Conservation (phyloP, 2,113 vertebrate species). For the Prunella fulvescens region DNA sequence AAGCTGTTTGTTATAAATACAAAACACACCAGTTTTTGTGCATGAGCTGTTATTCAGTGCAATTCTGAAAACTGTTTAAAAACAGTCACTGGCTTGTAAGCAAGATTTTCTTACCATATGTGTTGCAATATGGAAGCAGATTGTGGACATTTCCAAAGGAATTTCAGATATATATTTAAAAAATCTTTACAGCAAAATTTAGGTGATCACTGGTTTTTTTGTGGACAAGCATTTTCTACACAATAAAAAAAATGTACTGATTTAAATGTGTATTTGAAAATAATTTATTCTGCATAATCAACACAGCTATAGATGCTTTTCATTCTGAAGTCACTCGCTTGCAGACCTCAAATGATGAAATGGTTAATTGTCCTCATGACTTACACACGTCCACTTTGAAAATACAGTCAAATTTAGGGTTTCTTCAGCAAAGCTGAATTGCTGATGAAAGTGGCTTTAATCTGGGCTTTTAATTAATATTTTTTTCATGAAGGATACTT, state of each 20-base stretch:
- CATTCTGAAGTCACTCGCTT: background rate
- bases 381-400: background rate
- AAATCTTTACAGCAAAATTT: background rate
- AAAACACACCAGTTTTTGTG: background rate
- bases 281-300: background rate
- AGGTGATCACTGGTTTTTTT: background rate
- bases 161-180: background rate
- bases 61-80: slow-evolving; percentile 28
- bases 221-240: background rate
- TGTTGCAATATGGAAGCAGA: slow-evolving; percentile 25
- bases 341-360: background rate
- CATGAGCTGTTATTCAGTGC: background rate
- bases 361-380: background rate
- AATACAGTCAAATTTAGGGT: background rate
- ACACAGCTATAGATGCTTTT: background rate
- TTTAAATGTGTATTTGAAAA: background rate
- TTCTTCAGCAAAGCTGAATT: background rate
- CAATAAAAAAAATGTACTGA: background rate
- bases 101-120: slow-evolving; percentile 36
- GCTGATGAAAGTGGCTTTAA: background rate
- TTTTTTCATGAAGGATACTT: background rate
- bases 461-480: background rate
- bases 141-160: background rate
- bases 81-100: slow-evolving; percentile 19
- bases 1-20: slow-evolving; percentile 14